Conservation (phyloP, 37 sponge, comb jelly and placozoan species). For the Spongilla lacustris region DNA sequence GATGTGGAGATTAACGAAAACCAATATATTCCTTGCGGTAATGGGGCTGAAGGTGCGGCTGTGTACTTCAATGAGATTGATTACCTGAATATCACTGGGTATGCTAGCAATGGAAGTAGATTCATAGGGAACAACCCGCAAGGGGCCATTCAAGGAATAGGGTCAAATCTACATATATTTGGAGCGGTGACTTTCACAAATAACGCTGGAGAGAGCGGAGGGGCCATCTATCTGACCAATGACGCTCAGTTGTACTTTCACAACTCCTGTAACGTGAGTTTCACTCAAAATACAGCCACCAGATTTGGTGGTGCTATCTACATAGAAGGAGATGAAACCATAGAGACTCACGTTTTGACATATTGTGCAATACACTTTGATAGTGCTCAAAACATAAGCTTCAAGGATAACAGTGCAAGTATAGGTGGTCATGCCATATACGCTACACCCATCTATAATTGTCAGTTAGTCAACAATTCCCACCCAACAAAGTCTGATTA, state of each 20-base stretch:
- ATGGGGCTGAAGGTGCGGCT: slow-evolving; percentile 8
- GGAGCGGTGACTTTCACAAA: slow-evolving; percentile 14
- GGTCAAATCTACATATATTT: slow-evolving; percentile 19
- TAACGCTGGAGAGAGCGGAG: slow-evolving; percentile 33
- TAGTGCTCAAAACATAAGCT: not conserved
- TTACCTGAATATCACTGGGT: slow-evolving; percentile 27
- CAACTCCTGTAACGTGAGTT: slow-evolving; percentile 3
- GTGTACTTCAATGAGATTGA: slow-evolving; percentile 4
- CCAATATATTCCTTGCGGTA: not conserved
- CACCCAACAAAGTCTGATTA: no score
- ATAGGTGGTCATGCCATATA: slow-evolving; percentile 39
- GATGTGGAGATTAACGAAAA: slow-evolving; percentile 8
- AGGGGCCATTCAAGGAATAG: slow-evolving; percentile 11
- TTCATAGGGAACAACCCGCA: slow-evolving; percentile 14
- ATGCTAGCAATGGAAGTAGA: slow-evolving; percentile 11
- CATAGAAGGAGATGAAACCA: slow-evolving; percentile 14
- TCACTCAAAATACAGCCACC: slow-evolving; percentile 4
- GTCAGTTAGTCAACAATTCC: not conserved
- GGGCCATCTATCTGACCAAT: slow-evolving; percentile 26
- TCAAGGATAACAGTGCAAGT: slow-evolving; percentile 18
- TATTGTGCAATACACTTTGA: not conserved
- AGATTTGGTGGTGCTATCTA: slow-evolving; percentile 40
- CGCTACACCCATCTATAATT: slow-evolving; percentile 45
- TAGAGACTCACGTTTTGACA: not conserved
- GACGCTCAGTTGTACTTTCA: slow-evolving; percentile 18